Base-by-base conservation (phyloP, 2,797 vertebrate genomes). In the Argentina silus region DNA sequence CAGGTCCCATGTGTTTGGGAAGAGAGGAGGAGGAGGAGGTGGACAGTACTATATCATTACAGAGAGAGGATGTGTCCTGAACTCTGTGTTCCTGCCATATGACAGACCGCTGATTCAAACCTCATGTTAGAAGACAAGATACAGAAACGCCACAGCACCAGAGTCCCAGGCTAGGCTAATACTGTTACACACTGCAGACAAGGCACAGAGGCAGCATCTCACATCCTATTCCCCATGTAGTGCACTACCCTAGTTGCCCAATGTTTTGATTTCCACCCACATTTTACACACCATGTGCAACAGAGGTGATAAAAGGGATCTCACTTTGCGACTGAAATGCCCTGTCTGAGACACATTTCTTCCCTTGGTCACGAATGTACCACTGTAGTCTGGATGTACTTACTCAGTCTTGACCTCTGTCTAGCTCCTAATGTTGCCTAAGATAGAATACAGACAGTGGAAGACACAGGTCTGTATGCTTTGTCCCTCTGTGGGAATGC, bases 21-120 rank as follows among this genome's bases (percentile, higher is more conserved):
- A 79, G 82, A 51, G 45, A 42, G 9, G 42, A 36, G 14, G 69
- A 61, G 21, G 43, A 53, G 82, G 76, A 36, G 60, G 45, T 7
- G 45, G 47, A 19, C 3, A 45, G 84, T 48, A 81, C 81, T 79
- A 89, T 80, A 85, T 81, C 57, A 74, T 85, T 84, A 84, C 51
- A 84, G 81, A 66, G 68, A 79, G 68, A 88, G 81, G 77, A 85
- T 81, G 73, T 88, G 85, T 87, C 84, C 71, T 80, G 78, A 85
- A 83, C 79, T 70, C 71, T 70, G 64, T 62, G 67, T 80, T 77
- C 76, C 75, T 77, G 85, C 82, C 82, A 78, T 85, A 75, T 81
- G 83, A 90, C 83, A 78, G 74, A 44, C 42, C 7, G 23, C 71
- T 89, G 81, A 90, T 87, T 87, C 56, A 75, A 92, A 89, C 80